Conservation (phyloP, 1,140 invertebrate species). For the Tribolium castaneum region DNA sequence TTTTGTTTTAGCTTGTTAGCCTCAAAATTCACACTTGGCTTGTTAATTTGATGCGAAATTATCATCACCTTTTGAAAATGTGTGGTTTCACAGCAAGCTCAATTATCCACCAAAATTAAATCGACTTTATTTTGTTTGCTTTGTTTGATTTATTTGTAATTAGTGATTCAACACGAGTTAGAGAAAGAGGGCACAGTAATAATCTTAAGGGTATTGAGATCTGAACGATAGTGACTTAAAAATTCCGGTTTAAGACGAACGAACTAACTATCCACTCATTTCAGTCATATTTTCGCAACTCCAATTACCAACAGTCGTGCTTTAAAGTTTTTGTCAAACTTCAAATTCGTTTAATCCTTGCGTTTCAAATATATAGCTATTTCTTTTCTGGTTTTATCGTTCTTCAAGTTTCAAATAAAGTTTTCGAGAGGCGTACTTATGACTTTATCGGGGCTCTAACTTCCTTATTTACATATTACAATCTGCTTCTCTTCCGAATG, state of each 20-base stretch:
- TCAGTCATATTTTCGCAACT: slow-evolving; percentile 13
- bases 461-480: slow-evolving; percentile 30
- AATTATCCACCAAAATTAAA: slow-evolving; percentile 22
- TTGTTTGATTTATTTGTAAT: slow-evolving; percentile 7
- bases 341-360: slow-evolving; percentile 8
- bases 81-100: background rate
- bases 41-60: slow-evolving; percentile 17
- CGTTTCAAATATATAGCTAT: slow-evolving; percentile 18
- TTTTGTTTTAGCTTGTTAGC: background rate
- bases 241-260: background rate
- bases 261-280: background rate
- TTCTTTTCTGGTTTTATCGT: slow-evolving; percentile 38
- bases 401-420: slow-evolving; percentile 36
- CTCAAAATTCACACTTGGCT: background rate
- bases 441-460: slow-evolving; percentile 16
- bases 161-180: background rate
- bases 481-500: background rate
- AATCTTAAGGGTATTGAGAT: slow-evolving; percentile 7
- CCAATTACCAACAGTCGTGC: slow-evolving; percentile 12
- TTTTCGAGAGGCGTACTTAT: slow-evolving; percentile 18
- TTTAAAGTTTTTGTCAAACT: slow-evolving; percentile 5
- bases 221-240: background rate
- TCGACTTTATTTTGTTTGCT: slow-evolving; percentile 2
- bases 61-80: slow-evolving; percentile 11
- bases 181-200: background rate